A percentile compares a stretch with the other conserved stretches of the same genome.
Conservation (phyloP, 2,113 vertebrate species). For the Solea senegalensis region DNA sequence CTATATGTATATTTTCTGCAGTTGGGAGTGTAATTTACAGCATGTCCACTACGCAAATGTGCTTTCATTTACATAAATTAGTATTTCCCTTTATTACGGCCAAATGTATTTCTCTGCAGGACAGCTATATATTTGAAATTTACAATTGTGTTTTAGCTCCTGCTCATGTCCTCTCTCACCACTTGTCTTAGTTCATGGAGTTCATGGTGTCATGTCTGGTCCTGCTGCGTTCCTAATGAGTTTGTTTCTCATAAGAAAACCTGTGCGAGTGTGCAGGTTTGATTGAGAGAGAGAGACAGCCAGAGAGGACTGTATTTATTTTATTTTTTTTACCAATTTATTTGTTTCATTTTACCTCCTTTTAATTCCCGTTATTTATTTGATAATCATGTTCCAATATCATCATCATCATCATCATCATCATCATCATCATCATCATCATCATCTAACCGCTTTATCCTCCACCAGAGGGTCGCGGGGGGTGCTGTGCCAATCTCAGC, state of each 20-base stretch:
- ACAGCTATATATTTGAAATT: conserved; percentile 36
- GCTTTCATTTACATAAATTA: conserved; percentile 50
- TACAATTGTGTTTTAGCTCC: conserved; percentile 26
- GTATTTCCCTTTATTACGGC: conserved; percentile 38
- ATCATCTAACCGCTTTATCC: no score
- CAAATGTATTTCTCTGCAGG: conserved; percentile 50
- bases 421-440: no score
- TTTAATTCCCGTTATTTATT: not conserved
- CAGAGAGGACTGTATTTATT: not conserved
- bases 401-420: no score
- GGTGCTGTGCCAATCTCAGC: no score
- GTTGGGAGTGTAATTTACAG: conserved; percentile 28
- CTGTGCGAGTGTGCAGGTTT: conserved; percentile 1
- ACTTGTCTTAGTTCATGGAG: not conserved
- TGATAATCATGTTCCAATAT: not conserved
- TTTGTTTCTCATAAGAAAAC: conserved; percentile 18
- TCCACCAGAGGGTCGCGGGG: no score
- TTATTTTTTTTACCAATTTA: not conserved
- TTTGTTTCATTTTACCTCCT: not conserved
- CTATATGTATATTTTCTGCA: conserved; percentile 52
- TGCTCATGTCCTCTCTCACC: conserved; percentile 6
- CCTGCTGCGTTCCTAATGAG: conserved; percentile 28
- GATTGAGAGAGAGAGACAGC: not conserved
- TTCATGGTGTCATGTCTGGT: conserved; percentile 35
- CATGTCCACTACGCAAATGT: conserved; percentile 41